phyloP scores from a whole-genome alignment of 2,888 invertebrate genomes.

The Mythimna impura region DNA sequence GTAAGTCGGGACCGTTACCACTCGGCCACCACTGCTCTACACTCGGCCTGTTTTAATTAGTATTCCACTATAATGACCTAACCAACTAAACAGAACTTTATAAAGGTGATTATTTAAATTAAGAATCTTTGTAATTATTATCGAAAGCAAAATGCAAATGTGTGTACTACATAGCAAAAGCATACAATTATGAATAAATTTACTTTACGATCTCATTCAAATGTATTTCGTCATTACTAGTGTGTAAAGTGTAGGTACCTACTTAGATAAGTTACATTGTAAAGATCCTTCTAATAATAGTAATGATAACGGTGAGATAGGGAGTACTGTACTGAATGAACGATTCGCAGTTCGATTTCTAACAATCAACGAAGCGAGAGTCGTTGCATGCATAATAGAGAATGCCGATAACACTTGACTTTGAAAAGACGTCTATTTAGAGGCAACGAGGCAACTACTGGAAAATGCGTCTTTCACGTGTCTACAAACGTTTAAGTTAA shows the following conservation, averaged over 20 bases:
- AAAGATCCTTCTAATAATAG: conserved; percentile 51
- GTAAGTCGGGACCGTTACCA: no score
- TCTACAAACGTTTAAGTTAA: conserved; percentile 14
- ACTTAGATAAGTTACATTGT: conserved; percentile 35
- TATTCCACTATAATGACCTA: no score
- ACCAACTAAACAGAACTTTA: neutral
- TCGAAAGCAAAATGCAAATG: neutral
- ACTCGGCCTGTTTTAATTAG: no score
- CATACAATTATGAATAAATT: conserved; percentile 42
- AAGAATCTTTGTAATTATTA: neutral
- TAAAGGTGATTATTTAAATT: conserved; percentile 4
- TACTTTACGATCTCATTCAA: conserved; percentile 22
- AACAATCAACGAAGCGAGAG: conserved; percentile 42
- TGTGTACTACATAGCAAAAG: neutral
- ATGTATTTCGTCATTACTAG: conserved; percentile 30
- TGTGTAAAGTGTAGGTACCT: conserved; percentile 12
- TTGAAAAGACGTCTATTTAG: conserved; percentile 37
- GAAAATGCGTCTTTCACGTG: conserved; percentile 31
- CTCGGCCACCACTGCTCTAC: no score
- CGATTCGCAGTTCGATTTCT: conserved; percentile 44
- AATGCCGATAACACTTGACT: conserved; percentile 46
- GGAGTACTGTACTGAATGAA: conserved; percentile 44
- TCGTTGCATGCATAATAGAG: conserved; percentile 24
- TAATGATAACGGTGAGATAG: conserved; percentile 54
- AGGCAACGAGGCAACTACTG: conserved; percentile 10